Base-by-base conservation (phyloP, 1,140 invertebrate genomes). In the Anastrepha obliqua region DNA sequence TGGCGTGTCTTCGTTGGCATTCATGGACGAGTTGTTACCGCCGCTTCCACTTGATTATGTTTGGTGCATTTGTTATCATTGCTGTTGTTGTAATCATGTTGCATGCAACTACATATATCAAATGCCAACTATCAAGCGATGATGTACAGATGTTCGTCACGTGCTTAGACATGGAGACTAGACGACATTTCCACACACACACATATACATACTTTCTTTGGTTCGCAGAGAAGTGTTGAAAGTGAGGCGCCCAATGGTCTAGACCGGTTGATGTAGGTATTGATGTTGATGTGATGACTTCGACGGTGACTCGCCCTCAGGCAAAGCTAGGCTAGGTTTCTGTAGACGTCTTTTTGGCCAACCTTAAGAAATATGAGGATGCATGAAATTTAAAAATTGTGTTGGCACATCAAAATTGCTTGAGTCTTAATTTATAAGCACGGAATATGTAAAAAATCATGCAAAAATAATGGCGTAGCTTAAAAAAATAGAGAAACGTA, bases 111-210 rank as follows among this genome's bases (percentile, higher is more conserved):
- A 62, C 15, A 17, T 44, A 44, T 74, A 44, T 74, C 15, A 39
- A 47, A 47, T 42, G 67, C 44, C 67, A 74, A 62, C 64, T 65
- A 47, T 39, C 13, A 13, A 42, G 39, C 67, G 39, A 42, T 74
- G 67, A 74, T 74, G 42, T n/a, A 74, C 67, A 74, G 67, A 5
- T 42, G 17, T 74, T 39, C 67, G 67, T 74, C 67, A 74, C 67
- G 42, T 39, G 42, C 3, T 47, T 29, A 17, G 67, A 47, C 39
- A 74, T 47, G 13, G 15, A 17, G 51, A 55, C 1, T 55, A 11
- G 51, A 2, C 51, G 51, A 55, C 51, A 74, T 74, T 74, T 47
- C 17, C 15, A 74, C 44, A 17, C 42, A 44, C 67, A 74, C 4
- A 1, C 17, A 67, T n/a, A 3, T 9, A 17, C 5, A 44, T 42